Evolutionary conservation across 1,140 invertebrate genomes (phyloP), one percentile per base, ranked within the genome.

Genomic region (Notospermus geniculatus): DNA sequence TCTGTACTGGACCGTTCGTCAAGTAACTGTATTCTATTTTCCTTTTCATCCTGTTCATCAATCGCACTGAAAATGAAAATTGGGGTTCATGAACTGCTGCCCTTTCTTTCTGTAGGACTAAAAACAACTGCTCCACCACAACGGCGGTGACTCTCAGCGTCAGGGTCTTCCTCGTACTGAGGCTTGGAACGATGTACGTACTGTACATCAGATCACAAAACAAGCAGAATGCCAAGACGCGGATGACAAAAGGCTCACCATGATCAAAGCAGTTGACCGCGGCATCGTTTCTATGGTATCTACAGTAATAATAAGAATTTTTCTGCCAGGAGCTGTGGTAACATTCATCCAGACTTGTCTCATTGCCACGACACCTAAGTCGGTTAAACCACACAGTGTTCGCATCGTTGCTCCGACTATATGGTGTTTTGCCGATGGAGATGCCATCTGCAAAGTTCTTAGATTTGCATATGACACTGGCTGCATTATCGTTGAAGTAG

Each of bases 401-500:
- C 46, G 46, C 25, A 5, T 50, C 25, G 4, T n/a, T n/a, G 25
- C 19, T 19, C 9, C 46, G n/a, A 36, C 32, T 15, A 36, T 36
- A 36, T 7, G 32, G 32, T 5, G 46, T 23, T 9, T n/a, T 27
- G n/a, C 25, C 9, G 19, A 50, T 23, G 5, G 25, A 4, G 4
- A 50, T 50, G n/a, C 46, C 46, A n/a, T 50, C 46, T 23, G 46
- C 25, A n/a, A 50, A 50, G 25, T 27, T 27, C 46, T 7, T 50
- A 9, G n/a, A 27, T 50, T 4, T 19, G 25, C 46, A 50, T 5
- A 50, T 4, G 9, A 50, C 46, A 5, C n/a, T 27, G 46, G 46
- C 46, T 7, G 4, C 46, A 50, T 5, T 4, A 27, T 50, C 25
- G 4, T n/a, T n/a, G 9, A 19, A 50, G n/a, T 50, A 23, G 46